Evolutionary conservation across 2,113 vertebrate species (phyloP).

Genomic region (Hepsetus odoe): DNA sequence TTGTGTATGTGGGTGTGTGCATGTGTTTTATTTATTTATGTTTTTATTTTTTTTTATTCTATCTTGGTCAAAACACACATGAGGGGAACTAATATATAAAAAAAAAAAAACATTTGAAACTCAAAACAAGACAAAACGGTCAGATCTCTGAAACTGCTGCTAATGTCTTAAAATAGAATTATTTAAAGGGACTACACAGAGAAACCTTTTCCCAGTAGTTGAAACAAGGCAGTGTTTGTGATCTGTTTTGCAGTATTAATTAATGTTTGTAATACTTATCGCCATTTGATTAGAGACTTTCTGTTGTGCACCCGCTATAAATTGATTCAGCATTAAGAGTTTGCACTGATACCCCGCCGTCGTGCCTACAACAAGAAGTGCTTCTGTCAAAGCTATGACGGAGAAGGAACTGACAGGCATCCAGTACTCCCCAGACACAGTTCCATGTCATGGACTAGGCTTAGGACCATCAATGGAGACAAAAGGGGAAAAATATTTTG

Average conservation of each 20-base stretch:
- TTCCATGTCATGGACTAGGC: not conserved
- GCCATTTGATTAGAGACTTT: not conserved
- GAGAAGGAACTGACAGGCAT: not conserved
- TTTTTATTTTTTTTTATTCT: not conserved
- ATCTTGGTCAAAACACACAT: not conserved
- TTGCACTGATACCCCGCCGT: not conserved
- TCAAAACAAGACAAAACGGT: not conserved
- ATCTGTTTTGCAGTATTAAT: not conserved
- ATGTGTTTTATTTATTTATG: not conserved
- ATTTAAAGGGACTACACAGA: not conserved
- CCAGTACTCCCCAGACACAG: not conserved
- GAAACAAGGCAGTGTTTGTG: not conserved
- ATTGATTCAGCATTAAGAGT: not conserved
- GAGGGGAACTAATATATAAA: slow-evolving; percentile 1
- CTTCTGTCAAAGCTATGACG: not conserved
- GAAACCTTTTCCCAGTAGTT: not conserved
- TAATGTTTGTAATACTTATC: not conserved
- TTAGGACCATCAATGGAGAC: not conserved
- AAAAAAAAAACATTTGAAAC: no score
- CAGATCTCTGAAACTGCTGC: not conserved
- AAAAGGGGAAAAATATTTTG: not conserved
- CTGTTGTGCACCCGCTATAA: not conserved
- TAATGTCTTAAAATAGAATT: not conserved
- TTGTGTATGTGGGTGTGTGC: not conserved
- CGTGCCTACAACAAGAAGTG: not conserved